Evolutionary conservation across 1,140 invertebrate species (phyloP).

Genomic region (Oncopodura yosiiana): DNA sequence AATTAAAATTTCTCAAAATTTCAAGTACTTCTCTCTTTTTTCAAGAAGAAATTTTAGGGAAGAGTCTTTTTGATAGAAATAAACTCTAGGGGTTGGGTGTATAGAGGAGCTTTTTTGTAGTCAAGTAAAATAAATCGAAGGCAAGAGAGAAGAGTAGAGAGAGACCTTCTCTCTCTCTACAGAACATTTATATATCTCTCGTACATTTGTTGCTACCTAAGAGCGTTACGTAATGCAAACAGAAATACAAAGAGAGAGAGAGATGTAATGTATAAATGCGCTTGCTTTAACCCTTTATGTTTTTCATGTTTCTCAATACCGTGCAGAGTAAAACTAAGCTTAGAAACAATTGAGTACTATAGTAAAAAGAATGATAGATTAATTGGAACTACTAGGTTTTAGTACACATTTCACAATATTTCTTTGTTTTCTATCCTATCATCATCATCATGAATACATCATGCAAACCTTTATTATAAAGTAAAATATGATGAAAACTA

Average conservation of each 20-base stretch:
- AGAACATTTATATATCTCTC: not conserved
- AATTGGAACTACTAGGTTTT: too few relatives aligned
- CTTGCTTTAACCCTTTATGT: too few relatives aligned
- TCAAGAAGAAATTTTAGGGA: constrained; percentile 28
- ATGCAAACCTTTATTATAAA: too few relatives aligned
- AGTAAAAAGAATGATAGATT: too few relatives aligned
- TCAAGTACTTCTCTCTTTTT: constrained; percentile 30
- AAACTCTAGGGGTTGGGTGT: constrained; percentile 24
- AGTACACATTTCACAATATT: too few relatives aligned
- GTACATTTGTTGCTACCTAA: not conserved
- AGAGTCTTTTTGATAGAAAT: constrained; percentile 20
- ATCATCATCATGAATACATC: too few relatives aligned
- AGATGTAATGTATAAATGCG: too few relatives aligned
- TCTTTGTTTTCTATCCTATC: too few relatives aligned
- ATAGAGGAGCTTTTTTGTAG: constrained; percentile 2
- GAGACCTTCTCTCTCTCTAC: not conserved
- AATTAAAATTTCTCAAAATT: constrained; percentile 19
- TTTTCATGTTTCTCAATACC: too few relatives aligned
- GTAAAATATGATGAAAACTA: too few relatives aligned
- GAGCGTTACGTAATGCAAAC: not conserved
- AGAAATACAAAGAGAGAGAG: not conserved
- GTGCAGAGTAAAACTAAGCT: too few relatives aligned
- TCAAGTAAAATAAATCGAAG: not conserved
- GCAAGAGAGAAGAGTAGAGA: not conserved
- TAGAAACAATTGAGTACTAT: too few relatives aligned